Conservation (phyloP, 2,113 vertebrate species). For the Paradoxurus hermaphroditus region DNA sequence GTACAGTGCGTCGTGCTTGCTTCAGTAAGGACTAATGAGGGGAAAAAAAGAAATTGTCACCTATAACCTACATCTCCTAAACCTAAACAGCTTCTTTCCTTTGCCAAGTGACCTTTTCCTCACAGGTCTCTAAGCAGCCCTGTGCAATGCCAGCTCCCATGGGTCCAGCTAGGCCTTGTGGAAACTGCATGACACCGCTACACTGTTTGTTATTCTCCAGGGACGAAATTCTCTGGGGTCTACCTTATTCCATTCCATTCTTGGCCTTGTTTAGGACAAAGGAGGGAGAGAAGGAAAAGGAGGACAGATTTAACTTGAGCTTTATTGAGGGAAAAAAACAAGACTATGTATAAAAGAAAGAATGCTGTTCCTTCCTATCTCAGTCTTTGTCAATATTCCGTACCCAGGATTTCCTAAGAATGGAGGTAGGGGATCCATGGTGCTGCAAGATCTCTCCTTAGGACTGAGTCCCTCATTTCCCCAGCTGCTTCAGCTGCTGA, state of each 20-base stretch:
- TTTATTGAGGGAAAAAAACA: background rate
- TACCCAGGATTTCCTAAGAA: background rate
- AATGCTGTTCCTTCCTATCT: background rate
- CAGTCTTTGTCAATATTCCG: background rate
- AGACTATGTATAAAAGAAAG: background rate
- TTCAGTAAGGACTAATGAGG: background rate
- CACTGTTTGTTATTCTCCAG: slow-evolving; percentile 10
- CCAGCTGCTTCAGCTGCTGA: background rate
- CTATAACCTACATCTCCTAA: background rate
- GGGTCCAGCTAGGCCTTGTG: background rate
- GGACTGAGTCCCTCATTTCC: background rate
- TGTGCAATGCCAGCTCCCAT: background rate
- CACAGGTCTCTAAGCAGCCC: background rate
- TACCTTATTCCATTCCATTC: background rate
- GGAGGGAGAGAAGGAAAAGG: background rate
- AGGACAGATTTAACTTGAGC: background rate
- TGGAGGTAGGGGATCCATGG: background rate
- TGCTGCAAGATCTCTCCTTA: background rate
- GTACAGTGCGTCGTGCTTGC: background rate
- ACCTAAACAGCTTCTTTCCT: background rate
- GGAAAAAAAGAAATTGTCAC: background rate
- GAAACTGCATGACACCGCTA: background rate
- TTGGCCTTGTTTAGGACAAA: background rate
- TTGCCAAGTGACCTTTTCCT: background rate
- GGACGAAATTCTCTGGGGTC: background rate